Evolutionary conservation across 1,140 invertebrate genomes (phyloP).

Genomic region (Heliothis subflexa): DNA sequence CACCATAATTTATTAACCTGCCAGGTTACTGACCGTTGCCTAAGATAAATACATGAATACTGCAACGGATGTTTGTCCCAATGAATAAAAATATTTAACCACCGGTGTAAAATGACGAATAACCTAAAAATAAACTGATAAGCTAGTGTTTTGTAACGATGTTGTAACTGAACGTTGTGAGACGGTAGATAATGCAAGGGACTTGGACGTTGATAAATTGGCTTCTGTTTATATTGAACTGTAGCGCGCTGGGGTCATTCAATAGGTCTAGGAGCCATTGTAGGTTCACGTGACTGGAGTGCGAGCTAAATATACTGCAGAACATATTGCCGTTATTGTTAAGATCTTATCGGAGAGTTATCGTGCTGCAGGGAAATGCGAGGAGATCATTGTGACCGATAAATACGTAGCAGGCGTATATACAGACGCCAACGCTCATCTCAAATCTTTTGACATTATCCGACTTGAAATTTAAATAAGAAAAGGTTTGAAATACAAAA

Average conservation of each 20-base stretch:
- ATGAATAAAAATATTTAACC: slow-evolving; percentile 29
- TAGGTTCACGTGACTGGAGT: slow-evolving; percentile 23
- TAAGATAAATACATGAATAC: slow-evolving; percentile 48
- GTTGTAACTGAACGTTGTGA: slow-evolving; percentile 30
- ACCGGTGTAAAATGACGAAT: slow-evolving; percentile 2
- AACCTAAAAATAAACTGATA: slow-evolving; percentile 33
- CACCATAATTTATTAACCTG: slow-evolving; percentile 49
- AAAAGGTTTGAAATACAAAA: no score
- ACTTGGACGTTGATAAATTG: slow-evolving; percentile 30
- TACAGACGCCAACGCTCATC: no score
- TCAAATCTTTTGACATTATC: no score
- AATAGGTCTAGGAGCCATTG: slow-evolving; percentile 18
- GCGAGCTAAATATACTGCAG: not conserved
- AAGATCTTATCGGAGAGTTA: slow-evolving; percentile 12
- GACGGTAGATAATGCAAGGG: slow-evolving; percentile 37
- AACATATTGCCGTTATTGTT: slow-evolving; percentile 8
- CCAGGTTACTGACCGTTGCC: slow-evolving; percentile 51
- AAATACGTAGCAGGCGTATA: not conserved
- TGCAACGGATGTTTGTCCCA: slow-evolving; percentile 51
- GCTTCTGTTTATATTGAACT: slow-evolving; percentile 26
- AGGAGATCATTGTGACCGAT: not conserved
- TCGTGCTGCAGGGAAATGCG: slow-evolving; percentile 1
- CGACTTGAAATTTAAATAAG: no score
- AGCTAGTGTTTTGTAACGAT: slow-evolving; percentile 32
- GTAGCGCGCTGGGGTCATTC: slow-evolving; percentile 4